Evolutionary conservation across 2,888 invertebrate species (phyloP).

Genomic region (Drosophila nigricruria): DNA sequence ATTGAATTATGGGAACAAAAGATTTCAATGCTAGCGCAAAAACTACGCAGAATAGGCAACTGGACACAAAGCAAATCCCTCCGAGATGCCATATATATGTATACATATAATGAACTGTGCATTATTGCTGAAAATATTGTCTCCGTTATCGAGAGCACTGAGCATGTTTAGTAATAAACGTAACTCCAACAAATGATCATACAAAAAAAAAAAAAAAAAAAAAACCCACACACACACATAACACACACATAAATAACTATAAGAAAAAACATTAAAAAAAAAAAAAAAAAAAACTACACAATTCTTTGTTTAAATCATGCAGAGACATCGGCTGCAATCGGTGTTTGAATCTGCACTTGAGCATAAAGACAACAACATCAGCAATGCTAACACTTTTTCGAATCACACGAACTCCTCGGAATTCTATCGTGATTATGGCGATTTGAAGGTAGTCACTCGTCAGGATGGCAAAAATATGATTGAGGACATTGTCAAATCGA

Average conservation of each 20-base stretch:
- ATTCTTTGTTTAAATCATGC: background rate
- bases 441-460: slow-evolving; percentile 11
- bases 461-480: slow-evolving; percentile 36
- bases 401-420: slow-evolving; percentile 11
- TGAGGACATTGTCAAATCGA: slow-evolving; percentile 28
- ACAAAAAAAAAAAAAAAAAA: background rate
- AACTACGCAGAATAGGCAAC: slow-evolving; percentile 26
- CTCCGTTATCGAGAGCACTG: slow-evolving; percentile 75
- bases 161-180: slow-evolving; percentile 32
- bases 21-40: slow-evolving; percentile 38
- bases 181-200: background rate
- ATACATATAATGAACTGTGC: slow-evolving; percentile 70
- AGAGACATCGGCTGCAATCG: background rate
- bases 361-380: fast-evolving
- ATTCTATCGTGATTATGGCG: fast-evolving
- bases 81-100: slow-evolving; percentile 67
- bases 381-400: slow-evolving; percentile 21
- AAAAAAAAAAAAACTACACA: background rate
- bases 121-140: slow-evolving; percentile 73
- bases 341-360: background rate
- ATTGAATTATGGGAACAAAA: slow-evolving; percentile 73
- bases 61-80: slow-evolving; percentile 46
- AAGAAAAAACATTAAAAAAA: background rate
- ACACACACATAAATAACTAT: background rate
- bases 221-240: background rate